Base-by-base conservation (phyloP, 2,113 vertebrate genomes). In the Daphoenositta chrysoptera region DNA sequence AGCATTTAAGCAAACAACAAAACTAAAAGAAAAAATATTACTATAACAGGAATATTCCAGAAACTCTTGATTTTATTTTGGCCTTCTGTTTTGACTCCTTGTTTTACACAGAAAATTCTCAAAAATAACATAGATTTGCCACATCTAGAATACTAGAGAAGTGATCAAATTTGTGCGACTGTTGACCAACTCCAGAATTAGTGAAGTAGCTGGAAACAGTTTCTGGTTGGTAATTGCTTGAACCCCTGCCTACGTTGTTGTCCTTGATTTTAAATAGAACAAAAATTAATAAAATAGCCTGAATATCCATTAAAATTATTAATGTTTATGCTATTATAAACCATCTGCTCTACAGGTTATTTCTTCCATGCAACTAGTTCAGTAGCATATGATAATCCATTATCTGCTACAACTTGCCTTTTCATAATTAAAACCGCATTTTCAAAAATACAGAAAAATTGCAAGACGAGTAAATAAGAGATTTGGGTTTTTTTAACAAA, bases 21-120 rank as follows among this genome's bases (percentile, higher is more conserved):
- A 69, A 11, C 1, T 3, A 35, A 13, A 61, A 4, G 0, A 37
- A 30, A 4, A 0, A 37, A 30, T 22, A 35, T 35, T 65, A 4
- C 6, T 64, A 13, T 24, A 51, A 51, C 39, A 39, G 7, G 15
- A 4, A 63, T 56, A 3, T 31, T 3, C 3, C 11, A 88, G 30
- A 66, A 75, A 68, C 11, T 39, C 13, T 63, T 26, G 26, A 51
- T 87, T 96, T 82, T 2, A 35, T 78, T 50, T 57, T 87, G 19
- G 0, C 9, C 45, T 70, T 87, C 13, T 13, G 5, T 30, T 23
- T 64, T 81, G 31, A 33, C 4, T 28, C 2, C 26, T 27, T 33
- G 1, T 45, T 87, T 73, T 63, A 66, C 6, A 27, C 3, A 21
- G 19, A 53, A 92, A 56, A 71, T 27, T 1, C 3, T 75, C 5